Base-by-base conservation (phyloP, 2,888 invertebrate genomes). In the Trachelus tabidus region DNA sequence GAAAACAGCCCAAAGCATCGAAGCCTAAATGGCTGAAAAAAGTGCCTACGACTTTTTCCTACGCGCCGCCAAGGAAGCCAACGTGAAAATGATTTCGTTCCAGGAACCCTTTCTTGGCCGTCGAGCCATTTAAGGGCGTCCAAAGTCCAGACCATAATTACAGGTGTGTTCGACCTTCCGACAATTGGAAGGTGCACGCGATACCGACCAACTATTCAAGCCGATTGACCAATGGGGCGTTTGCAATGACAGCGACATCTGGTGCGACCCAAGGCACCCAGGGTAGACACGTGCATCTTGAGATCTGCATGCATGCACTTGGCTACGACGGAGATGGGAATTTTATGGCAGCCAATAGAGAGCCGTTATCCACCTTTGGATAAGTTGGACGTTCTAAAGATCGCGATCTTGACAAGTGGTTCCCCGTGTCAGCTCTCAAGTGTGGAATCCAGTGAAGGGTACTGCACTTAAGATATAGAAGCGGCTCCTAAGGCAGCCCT, bases 391-490 rank as follows among this genome's bases (percentile, higher is more conserved):
- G 71, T 71, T 71, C 77, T 71, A 75, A 73, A 75, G 81, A 82
- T 81, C 78, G 79, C 81, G 74, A 77, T 82, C 79, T 79, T 74
- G 77, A 79, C 79, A 77, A 77, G 79, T 74, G 77, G 80, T 79
- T 81, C 79, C 75, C 56, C 75, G 73, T 74, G 77, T 79, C 80
- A 68, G 73, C 31, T 71, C 34, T 73, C 34, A 68, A 79, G 40
- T 68, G 79, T 75, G 84, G 84, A 84, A 85, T 86, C 77, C 84
- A 75, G 85, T 86, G 86, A 85, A 86, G 83, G 86, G 86, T 86
- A 73, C 69, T 23, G 31, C 71, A 71, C 71, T 71, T 71, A 71
- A 31, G 71, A 71, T 34, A 56, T 56, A 71, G 71, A 71, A 31
- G 76, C 76, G 76, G 33, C 71, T 71, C 30, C 69, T 31, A 76